Evolutionary conservation across 2,888 invertebrate species (phyloP).

Genomic region (Gastracanthus pulcherrimus): DNA sequence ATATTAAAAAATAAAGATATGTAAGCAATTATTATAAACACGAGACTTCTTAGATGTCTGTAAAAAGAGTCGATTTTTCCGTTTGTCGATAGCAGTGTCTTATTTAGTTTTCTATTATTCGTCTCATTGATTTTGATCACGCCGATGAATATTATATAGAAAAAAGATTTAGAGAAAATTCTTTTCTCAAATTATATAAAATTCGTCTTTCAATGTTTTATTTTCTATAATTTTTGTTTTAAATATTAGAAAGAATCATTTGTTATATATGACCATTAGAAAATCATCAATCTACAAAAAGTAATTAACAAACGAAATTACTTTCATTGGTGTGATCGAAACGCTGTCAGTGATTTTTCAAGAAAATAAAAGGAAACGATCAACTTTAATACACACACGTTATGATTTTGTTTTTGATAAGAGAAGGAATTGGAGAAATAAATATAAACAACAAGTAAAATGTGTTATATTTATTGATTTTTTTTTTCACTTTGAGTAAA

Average conservation of each 20-base stretch:
- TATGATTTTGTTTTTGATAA: slow-evolving; percentile 43
- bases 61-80: slow-evolving; percentile 24
- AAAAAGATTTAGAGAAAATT: too few relatives aligned
- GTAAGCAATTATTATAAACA: slow-evolving; percentile 68
- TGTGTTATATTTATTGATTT: slow-evolving; percentile 43
- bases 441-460: slow-evolving; percentile 48
- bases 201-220: too few relatives aligned
- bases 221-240: too few relatives aligned
- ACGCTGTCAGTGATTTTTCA: slow-evolving; percentile 30
- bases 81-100: background rate
- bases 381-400: slow-evolving; percentile 11
- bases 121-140: background rate
- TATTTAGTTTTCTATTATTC: background rate
- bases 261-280: too few relatives aligned
- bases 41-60: slow-evolving; percentile 44
- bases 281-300: background rate
- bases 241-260: too few relatives aligned
- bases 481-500: slow-evolving; percentile 59
- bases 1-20: slow-evolving; percentile 74
- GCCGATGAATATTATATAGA: too few relatives aligned
- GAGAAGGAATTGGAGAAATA: slow-evolving; percentile 50
- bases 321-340: background rate
- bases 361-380: background rate
- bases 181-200: too few relatives aligned
- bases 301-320: background rate